Evolutionary conservation across 92 coral and sea anemone species (phyloP).

Genomic region (Chrysogorgia sp.): DNA sequence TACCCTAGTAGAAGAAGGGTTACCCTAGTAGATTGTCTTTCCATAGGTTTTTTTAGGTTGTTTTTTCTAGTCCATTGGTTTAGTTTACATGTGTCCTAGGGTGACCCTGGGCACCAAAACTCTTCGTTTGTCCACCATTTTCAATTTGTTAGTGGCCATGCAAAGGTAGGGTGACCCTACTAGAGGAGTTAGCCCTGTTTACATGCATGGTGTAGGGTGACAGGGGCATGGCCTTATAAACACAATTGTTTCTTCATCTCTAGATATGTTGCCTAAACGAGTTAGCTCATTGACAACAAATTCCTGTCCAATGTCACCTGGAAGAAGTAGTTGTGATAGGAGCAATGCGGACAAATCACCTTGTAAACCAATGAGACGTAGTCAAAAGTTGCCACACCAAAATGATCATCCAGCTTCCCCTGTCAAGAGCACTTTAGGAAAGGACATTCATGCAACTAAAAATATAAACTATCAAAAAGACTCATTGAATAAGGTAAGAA

Average conservation of each 20-base stretch:
- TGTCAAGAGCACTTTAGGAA: neutral
- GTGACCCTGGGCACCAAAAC: too few relatives aligned
- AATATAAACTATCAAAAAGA: neutral
- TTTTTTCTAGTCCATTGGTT: too few relatives aligned
- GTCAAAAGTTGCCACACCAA: neutral
- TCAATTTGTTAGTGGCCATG: too few relatives aligned
- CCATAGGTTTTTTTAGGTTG: too few relatives aligned
- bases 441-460: neutral
- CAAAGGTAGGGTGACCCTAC: too few relatives aligned
- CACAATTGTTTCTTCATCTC: neutral
- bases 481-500: neutral
- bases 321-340: neutral
- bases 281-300: neutral
- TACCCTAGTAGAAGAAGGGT: too few relatives aligned
- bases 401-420: neutral
- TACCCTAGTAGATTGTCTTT: too few relatives aligned
- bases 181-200: too few relatives aligned
- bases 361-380: neutral
- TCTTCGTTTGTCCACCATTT: too few relatives aligned
- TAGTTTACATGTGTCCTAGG: too few relatives aligned
- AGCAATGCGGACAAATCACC: neutral
- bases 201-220: too few relatives aligned
- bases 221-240: too few relatives aligned
- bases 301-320: neutral
- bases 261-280: conserved; percentile 27